A percentile compares a stretch with the other conserved stretches of the same genome.
phyloP scores from a whole-genome alignment of 2,113 vertebrate species.

The Verasper variegatus region DNA sequence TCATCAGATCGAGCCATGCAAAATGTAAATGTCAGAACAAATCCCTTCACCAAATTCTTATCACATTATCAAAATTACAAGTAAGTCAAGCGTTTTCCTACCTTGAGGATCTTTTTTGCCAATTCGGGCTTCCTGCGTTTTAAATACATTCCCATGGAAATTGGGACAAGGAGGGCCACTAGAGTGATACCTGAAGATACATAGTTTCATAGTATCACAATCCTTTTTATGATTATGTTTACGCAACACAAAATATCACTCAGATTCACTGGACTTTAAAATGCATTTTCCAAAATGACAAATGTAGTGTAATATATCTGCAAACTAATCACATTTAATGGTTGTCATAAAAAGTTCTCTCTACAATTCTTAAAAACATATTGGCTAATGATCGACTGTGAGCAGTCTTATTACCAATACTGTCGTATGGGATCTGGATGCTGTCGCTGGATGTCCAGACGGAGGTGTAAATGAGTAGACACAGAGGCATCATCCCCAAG shows the following conservation, averaged over 20 bases:
- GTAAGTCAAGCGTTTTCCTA: constrained; percentile 61
- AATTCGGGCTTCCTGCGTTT: constrained; percentile 87
- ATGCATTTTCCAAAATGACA: background rate
- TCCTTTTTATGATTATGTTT: background rate
- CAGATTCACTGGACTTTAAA: background rate
- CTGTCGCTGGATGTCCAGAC: constrained; percentile 84
- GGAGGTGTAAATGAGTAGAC: constrained; percentile 90
- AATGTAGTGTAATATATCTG: background rate
- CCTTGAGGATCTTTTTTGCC: constrained; percentile 93
- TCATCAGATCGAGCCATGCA: background rate
- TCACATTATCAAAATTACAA: background rate
- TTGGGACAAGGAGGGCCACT: constrained; percentile 88
- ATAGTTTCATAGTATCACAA: background rate
- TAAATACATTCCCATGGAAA: constrained; percentile 85
- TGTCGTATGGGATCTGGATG: constrained; percentile 91
- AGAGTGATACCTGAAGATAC: constrained; percentile 87
- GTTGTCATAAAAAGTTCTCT: background rate
- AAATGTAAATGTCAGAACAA: background rate
- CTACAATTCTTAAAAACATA: background rate
- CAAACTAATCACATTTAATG: background rate
- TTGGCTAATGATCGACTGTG: background rate
- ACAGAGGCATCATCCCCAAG: constrained; percentile 98
- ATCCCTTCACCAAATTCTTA: background rate
- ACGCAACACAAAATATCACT: background rate
- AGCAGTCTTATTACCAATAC: constrained; percentile 86